Evolutionary conservation across 2,113 vertebrate species (phyloP).

Genomic region (Pedetes capensis): DNA sequence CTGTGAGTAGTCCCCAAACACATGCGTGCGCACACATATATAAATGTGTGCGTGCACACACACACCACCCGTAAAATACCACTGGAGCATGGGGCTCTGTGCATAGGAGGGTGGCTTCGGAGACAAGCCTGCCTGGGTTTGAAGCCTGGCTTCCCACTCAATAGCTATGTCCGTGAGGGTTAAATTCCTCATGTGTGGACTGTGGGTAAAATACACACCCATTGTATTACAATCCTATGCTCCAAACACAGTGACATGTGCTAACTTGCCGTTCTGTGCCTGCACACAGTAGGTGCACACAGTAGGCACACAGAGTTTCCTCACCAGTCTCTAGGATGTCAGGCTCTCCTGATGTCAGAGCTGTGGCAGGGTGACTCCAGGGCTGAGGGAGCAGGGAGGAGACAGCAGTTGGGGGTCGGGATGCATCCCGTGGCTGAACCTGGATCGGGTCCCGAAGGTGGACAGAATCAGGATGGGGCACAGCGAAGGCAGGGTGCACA

Average conservation of each 20-base stretch:
- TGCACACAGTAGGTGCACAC: neutral
- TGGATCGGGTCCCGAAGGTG: neutral
- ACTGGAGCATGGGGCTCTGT: fast-evolving
- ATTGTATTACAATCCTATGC: too few relatives aligned
- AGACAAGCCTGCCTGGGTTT: neutral
- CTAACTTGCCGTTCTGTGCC: neutral
- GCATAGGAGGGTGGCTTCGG: neutral
- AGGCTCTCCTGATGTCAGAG: neutral
- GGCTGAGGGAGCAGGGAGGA: neutral
- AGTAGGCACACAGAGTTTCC: neutral
- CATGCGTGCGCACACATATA: neutral
- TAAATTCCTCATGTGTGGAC: neutral
- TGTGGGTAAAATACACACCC: neutral
- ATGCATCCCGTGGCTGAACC: neutral
- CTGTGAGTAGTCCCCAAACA: neutral
- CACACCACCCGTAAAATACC: fast-evolving
- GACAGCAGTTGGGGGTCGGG: too few relatives aligned
- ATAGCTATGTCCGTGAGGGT: neutral
- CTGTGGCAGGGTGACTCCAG: neutral
- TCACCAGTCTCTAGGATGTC: neutral
- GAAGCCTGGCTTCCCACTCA: neutral
- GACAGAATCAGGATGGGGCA: too few relatives aligned
- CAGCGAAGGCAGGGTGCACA: fast-evolving
- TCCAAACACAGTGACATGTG: neutral
- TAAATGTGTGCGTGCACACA: fast-evolving